Conservation (phyloP, 2,797 vertebrate species). For the Merluccius polli region DNA sequence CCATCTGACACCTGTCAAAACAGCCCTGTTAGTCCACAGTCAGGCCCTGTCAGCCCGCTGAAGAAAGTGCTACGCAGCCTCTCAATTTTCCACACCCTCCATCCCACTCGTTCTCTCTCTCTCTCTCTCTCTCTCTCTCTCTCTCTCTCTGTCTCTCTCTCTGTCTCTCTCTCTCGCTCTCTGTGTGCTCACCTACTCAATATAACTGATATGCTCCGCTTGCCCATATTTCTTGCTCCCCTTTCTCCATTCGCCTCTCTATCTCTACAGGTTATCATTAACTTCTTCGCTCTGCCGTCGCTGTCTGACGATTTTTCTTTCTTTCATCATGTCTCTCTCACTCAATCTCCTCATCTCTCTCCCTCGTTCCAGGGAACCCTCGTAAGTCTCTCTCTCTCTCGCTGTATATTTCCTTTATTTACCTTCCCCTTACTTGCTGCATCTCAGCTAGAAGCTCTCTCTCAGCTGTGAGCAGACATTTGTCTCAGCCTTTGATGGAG, state of each 20-base stretch:
- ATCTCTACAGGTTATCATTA: conserved; percentile 15
- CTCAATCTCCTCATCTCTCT: conserved; percentile 20
- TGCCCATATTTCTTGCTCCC: neutral
- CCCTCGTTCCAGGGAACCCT: neutral
- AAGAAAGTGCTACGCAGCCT: conserved; percentile 67
- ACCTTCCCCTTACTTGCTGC: neutral
- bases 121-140: conserved; percentile 16
- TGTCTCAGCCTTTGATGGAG: neutral
- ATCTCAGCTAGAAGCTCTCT: neutral
- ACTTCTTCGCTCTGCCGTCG: conserved; percentile 28
- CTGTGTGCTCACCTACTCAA: conserved; percentile 6
- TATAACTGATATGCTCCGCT: neutral
- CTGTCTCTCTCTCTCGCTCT: conserved; percentile 17
- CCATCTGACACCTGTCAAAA: conserved; percentile 85
- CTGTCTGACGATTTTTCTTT: conserved; percentile 37
- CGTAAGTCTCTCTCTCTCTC: neutral
- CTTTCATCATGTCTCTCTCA: conserved; percentile 30
- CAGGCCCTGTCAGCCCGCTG: conserved; percentile 71
- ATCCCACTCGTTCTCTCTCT: conserved; percentile 19
- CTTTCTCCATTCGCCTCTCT: conserved; percentile 2
- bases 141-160: conserved; percentile 25
- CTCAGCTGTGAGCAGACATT: neutral
- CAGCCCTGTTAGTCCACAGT: conserved; percentile 76
- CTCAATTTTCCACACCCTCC: conserved; percentile 53
- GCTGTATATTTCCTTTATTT: neutral